Conservation (phyloP, 2,888 invertebrate genomes). For the Catonia carolina region DNA sequence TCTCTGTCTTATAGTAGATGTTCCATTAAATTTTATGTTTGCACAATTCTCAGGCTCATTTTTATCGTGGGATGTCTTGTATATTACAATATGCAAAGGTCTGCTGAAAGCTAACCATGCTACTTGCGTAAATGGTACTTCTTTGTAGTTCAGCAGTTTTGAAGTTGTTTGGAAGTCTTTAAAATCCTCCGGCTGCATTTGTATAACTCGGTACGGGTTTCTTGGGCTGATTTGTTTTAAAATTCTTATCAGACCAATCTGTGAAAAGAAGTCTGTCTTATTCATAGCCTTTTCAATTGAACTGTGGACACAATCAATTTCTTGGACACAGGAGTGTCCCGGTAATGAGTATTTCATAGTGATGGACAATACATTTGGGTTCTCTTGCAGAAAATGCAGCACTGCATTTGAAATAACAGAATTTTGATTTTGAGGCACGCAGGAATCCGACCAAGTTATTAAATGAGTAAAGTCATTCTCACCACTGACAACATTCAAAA, state of each 20-base stretch:
- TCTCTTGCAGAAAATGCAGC: slow-evolving; percentile 10
- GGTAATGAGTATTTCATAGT: slow-evolving; percentile 17
- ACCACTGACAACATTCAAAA: slow-evolving; percentile 8
- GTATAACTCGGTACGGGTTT: slow-evolving; percentile 18
- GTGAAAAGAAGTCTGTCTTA: slow-evolving; percentile 17
- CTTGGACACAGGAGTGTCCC: slow-evolving; percentile 19
- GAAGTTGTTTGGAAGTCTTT: not conserved
- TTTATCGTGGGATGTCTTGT: too few species aligned
- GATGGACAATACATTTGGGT: slow-evolving; percentile 1
- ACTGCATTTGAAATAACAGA: slow-evolving; percentile 16
- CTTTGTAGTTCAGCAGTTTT: not conserved
- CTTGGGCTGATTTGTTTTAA: slow-evolving; percentile 12
- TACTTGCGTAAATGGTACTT: too few species aligned
- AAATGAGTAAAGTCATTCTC: slow-evolving; percentile 19
- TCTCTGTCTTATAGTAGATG: too few species aligned
- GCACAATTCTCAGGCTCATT: too few species aligned
- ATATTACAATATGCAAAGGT: too few species aligned
- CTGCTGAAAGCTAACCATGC: too few species aligned
- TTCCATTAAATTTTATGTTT: too few species aligned
- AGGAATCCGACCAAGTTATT: slow-evolving; percentile 9
- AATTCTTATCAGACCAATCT: slow-evolving; percentile 11
- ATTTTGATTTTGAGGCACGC: slow-evolving; percentile 16
- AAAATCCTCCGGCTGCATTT: slow-evolving; percentile 17
- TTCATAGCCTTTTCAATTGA: slow-evolving; percentile 14
- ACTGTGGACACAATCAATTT: slow-evolving; percentile 14